Evolutionary conservation across 2,797 vertebrate species (phyloP), one percentile per base, ranked within the genome.

Genomic region (Anabacerthia variegaticeps): DNA sequence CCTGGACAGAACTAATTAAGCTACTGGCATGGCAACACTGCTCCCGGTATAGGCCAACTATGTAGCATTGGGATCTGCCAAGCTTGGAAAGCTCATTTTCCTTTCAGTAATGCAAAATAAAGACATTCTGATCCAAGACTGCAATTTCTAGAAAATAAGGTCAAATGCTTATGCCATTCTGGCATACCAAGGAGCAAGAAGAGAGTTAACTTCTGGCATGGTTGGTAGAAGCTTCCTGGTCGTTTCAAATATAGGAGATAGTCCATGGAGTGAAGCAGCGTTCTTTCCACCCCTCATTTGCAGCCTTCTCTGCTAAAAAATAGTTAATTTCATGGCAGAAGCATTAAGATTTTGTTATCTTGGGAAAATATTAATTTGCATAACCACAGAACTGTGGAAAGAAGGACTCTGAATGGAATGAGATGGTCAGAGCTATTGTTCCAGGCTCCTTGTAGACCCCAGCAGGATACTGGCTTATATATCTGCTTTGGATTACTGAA

Each of bases 401-500:
- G 69, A 56, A 96, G 46, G 28, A 23, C 73, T 85, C 65, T 92
- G 90, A 94, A 90, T 81, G 77, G 83, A 67, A 92, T 69, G 59
- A 82, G 66, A 89, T 0, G 5, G 30, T 61, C 75, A 89, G 69
- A 88, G 39, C 92, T 95, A 95, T 96, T 96, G 95, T 97, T 97
- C 44, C 80, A 87, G 43, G 39, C 58, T 81, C 39, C 80, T 78
- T 95, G 83, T 84, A 76, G 51, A 84, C 19, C 71, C 28, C 92
- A 93, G 92, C 88, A 93, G 93, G 92, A 79, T 56, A 76, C 36
- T 79, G 74, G 83, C 21, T 95, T 85, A 81, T 82, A 56, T 76
- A 76, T 96, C 95, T 95, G 90, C 52, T 95, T 94, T 26, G 14
- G 30, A 87, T 95, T 96, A 93, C 41, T 65, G 75, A 69, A 95